A percentile compares a stretch with the other conserved stretches of the same genome.
phyloP scores from a whole-genome alignment of 2,113 vertebrate species.

The Oreochromis niloticus region DNA sequence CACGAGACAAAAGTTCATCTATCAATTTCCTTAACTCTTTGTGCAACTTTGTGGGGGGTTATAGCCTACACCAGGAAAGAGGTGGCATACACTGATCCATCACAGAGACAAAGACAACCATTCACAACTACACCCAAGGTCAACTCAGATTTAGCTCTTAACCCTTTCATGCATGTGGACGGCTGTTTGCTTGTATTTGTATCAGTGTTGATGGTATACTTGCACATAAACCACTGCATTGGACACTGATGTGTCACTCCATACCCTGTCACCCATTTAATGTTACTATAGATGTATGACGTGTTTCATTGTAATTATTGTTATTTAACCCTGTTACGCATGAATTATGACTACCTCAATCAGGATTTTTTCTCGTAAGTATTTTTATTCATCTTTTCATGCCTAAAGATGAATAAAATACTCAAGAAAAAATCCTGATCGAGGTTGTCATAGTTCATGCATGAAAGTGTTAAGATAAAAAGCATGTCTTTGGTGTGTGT shows the following conservation, averaged over 20 bases:
- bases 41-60: background rate
- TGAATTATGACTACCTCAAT: background rate
- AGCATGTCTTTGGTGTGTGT: background rate
- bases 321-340: background rate
- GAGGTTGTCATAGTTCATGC: background rate
- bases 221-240: background rate
- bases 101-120: background rate
- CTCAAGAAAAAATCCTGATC: background rate
- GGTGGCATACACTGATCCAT: background rate
- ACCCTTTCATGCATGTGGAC: background rate
- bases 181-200: background rate
- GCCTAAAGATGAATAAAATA: background rate
- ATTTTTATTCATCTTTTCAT: background rate
- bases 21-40: background rate
- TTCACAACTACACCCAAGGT: background rate
- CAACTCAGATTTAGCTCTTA: background rate
- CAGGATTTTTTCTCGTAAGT: background rate
- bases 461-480: background rate
- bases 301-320: background rate
- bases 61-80: background rate
- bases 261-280: background rate
- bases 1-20: background rate
- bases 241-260: background rate
- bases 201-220: background rate
- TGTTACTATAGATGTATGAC: background rate